Evolutionary conservation across 2,888 invertebrate species (phyloP).

Genomic region (Coecobrya sp.): DNA sequence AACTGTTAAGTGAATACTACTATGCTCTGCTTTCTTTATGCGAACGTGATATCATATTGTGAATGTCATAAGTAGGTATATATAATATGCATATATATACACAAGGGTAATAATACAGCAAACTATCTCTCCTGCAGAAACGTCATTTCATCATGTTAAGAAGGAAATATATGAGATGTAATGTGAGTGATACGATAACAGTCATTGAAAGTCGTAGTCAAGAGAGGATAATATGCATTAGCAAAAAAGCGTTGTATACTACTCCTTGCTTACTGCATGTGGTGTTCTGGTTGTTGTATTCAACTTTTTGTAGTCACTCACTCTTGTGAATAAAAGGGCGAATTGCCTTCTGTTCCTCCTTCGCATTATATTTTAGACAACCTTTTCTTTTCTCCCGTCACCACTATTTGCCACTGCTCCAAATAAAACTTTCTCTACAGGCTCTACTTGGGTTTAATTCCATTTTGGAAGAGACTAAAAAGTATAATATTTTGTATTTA

Average conservation of each 20-base stretch:
- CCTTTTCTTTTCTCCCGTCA: neutral
- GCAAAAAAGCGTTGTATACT: conserved; percentile 29
- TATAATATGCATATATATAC: neutral
- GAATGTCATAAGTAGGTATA: conserved; percentile 14
- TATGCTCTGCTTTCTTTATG: conserved; percentile 22
- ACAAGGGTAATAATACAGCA: conserved; percentile 50
- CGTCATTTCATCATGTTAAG: conserved; percentile 41
- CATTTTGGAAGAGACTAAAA: conserved; percentile 29
- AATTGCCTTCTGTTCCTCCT: conserved; percentile 24
- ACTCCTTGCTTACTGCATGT: conserved; percentile 26
- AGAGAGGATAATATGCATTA: conserved; percentile 66
- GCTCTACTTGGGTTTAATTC: conserved; percentile 42
- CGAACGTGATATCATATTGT: conserved; percentile 15
- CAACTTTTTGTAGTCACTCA: conserved; percentile 35
- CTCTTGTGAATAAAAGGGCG: conserved; percentile 35
- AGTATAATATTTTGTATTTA: conserved; percentile 52
- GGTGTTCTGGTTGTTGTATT: conserved; percentile 21
- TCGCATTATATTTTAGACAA: neutral
- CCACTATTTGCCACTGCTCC: neutral
- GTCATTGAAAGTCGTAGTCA: conserved; percentile 57
- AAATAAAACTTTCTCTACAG: conserved; percentile 56
- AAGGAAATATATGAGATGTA: conserved; percentile 52
- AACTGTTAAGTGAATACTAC: conserved; percentile 23
- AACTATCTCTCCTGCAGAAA: conserved; percentile 35
- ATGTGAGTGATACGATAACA: conserved; percentile 62